Base-by-base conservation (phyloP, 2,797 vertebrate species). In the Gastrophryne carolinensis region DNA sequence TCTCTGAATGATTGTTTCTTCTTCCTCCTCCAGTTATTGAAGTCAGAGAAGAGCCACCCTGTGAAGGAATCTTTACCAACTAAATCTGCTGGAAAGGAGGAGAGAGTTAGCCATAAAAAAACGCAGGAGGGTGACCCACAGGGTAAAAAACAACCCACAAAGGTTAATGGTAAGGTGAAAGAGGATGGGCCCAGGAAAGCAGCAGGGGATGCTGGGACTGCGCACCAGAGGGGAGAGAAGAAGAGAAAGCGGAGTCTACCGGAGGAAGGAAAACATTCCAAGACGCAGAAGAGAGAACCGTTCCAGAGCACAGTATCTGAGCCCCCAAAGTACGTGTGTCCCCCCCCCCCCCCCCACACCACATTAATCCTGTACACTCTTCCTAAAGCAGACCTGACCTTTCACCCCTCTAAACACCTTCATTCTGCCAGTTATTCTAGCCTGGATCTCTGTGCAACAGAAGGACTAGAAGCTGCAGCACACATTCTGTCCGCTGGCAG, bases 261-360 rank as follows among this genome's bases (percentile, higher is more conserved):
- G 27, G 68, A 37, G 12, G 30, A n/a, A 5, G 65, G 82, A 26
- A 80, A 27, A 21, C 17, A 5, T 0, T 78, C 80, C 7, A 81
- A 75, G 19, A 84, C 69, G 1, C 91, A 90, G 80, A 94, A 83
- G 73, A 84, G 81, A 80, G 90, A 87, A 79, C 82, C 80, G 24
- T 1, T 75, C 2, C 83, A 83, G 6, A 50, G 52, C 8, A 0
- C 29, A 13, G 1, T 82, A 88, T 29, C 83, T 77, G 60, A 58
- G 12, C n/a, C 39, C 3, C 85, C 84, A 27, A 85, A 95, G 97
- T 98, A 80, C 85, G 95, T 92, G 39, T 44, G n/a, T n/a, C n/a
- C n/a, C n/a, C n/a, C n/a, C n/a, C n/a, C n/a, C n/a, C n/a, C n/a
- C n/a, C n/a, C n/a, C n/a, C n/a, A n/a, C n/a, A n/a, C n/a, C n/a